Base-by-base conservation (phyloP, 2,797 vertebrate species). In the Apogon hyalosoma region DNA sequence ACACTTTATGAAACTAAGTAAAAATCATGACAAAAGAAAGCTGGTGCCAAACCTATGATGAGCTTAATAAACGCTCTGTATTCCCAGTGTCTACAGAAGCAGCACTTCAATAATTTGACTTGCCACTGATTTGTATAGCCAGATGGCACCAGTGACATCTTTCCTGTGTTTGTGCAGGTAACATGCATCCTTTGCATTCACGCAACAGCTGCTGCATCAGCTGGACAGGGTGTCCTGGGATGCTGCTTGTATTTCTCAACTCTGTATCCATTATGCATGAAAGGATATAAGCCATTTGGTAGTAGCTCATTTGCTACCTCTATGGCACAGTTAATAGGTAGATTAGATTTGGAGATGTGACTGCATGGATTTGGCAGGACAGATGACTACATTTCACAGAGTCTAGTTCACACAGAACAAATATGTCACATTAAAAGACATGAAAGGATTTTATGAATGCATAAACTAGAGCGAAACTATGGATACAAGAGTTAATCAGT, bases 141-240 rank as follows among this genome's bases (percentile, higher is more conserved):
- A 89, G 82, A 84, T 88, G 80, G 82, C 65, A 31, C 61, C 45
- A 28, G 38, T 61, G 60, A 79, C 77, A 54, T 62, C 43, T 47
- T 63, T 79, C 47, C 73, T 46, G 50, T 64, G 43, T 69, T 75
- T 77, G 68, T 76, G 62, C 80, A 82, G 82, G 82, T 78, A 70
- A 75, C 69, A 59, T 64, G 62, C 65, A 82, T 72, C 72, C 56
- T 14, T 31, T 75, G 54, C 65, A 69, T 79, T 72, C 68, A 48
- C 28, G 71, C 58, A 82, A 70, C 87, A 90, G 82, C 80, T 89
- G 86, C 73, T 83, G 71, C 54, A 77, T 88, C 87, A 83, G 82
- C 77, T 86, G 84, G 80, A 63, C 52, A 47, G 54, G 19, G 49
- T 67, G 48, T 77, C 73, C 70, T 21, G 63, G 39, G 75, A 82